Base-by-base conservation (phyloP, 2,888 invertebrate genomes). In the Protonemura montana region DNA sequence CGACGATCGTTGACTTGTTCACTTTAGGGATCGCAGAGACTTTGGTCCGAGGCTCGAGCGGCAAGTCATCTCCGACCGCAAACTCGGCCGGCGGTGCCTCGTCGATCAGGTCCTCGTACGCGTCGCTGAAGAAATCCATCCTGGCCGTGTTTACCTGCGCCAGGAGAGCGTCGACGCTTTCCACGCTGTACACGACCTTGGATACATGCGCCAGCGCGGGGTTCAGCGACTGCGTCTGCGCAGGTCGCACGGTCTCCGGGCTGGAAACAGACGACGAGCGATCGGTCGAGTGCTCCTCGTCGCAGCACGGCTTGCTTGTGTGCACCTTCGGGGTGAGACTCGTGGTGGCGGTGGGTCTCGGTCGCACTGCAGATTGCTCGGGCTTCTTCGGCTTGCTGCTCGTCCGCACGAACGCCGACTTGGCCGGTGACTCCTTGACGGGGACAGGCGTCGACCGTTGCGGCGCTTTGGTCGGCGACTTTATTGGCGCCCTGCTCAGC, bases 31-130 rank as follows among this genome's bases (percentile, higher is more conserved):
- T 85, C 13, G 85, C 42, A 28, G 82, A 83, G 7, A 27, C 6
- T 28, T 25, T 42, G n/a, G 82, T 42, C 25, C 21, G 42, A 3
- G 30, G 27, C 28, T 85, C 85, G 21, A 77, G 59, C 27, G 86
- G 86, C 25, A 85, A 85, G 76, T 87, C 85, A 28, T 93, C 93
- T 85, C 93, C 93, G 89, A 93, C 93, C 87, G 92, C 91, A 89
- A 93, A 93, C 90, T 93, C 93, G 30, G 89, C 89, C 2, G 90
- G 90, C 13, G 89, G 89, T 21, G 88, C 85, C 78, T 89, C 89
- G 85, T 89, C 88, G 82, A 78, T 78, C 28, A 88, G 30, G 81
- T 86, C 84, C 25, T 86, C 87, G 81, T 85, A 86, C 26, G 87
- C 87, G 27, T 87, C 85, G 80, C 85, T 87, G 27, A 78, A 42